A percentile compares a stretch with the other conserved stretches of the same genome.
Evolutionary conservation across 2,888 invertebrate species (phyloP).

Genomic region (Drosophila paranaensis): DNA sequence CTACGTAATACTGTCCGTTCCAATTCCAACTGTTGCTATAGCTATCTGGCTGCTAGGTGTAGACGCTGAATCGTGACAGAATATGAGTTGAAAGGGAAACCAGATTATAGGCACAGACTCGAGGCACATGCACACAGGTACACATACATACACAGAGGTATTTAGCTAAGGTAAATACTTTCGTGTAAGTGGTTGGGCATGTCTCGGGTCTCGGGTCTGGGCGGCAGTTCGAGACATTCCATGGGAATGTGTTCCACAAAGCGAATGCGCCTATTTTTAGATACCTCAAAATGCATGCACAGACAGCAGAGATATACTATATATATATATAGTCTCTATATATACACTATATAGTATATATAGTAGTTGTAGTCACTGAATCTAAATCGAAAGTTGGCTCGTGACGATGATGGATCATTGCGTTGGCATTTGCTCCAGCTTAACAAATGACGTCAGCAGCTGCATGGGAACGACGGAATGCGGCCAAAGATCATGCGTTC

Average conservation of each 20-base stretch:
- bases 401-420: conserved; percentile 52
- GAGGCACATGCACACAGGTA: conserved; percentile 8
- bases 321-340: background rate
- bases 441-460: conserved; percentile 54
- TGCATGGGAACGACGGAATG: conserved; percentile 32
- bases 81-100: conserved; percentile 67
- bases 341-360: background rate
- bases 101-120: conserved; percentile 43
- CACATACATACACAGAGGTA: background rate
- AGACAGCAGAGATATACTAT: conserved; percentile 12
- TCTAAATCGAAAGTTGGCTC: conserved; percentile 36
- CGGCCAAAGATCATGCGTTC: conserved; percentile 17
- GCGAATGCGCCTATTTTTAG: conserved; percentile 43
- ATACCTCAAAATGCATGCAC: conserved; percentile 40
- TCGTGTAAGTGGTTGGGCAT: conserved; percentile 3
- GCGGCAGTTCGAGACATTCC: conserved; percentile 37
- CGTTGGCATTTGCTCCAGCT: conserved; percentile 51
- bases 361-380: conserved; percentile 9
- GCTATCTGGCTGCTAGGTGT: background rate
- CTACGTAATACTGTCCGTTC: conserved; percentile 1
- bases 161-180: conserved; percentile 13
- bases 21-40: conserved; percentile 8
- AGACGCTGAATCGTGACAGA: conserved; percentile 58
- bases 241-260: conserved; percentile 33
- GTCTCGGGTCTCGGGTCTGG: conserved; percentile 3